Percentiles rank a stretch among this genome's conserved stretches.
Evolutionary conservation across 2,888 invertebrate genomes (phyloP).

Genomic region (Cyclophora punctaria): DNA sequence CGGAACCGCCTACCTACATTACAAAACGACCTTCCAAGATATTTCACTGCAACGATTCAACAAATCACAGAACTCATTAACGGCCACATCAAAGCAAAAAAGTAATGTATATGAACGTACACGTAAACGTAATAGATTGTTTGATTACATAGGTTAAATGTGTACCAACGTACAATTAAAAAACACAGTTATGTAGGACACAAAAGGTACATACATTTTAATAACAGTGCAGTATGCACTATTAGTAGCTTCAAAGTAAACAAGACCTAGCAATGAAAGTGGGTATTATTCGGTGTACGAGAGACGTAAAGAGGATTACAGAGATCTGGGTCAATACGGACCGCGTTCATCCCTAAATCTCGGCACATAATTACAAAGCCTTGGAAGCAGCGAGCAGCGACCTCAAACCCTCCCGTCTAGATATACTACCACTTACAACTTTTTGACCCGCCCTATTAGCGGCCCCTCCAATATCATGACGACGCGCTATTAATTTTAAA

Average conservation of each 20-base stretch:
- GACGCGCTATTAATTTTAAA: slow-evolving; percentile 18
- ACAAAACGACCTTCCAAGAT: slow-evolving; percentile 13
- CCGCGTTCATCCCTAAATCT: slow-evolving; percentile 47
- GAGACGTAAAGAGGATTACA: slow-evolving; percentile 26
- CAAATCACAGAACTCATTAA: not conserved
- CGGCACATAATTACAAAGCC: slow-evolving; percentile 45
- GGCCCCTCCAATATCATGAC: slow-evolving; percentile 19
- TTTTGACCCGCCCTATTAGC: slow-evolving; percentile 36
- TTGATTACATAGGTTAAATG: too few species aligned
- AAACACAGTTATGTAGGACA: too few species aligned
- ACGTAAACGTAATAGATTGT: too few species aligned
- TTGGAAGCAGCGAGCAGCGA: slow-evolving; percentile 29
- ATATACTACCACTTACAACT: slow-evolving; percentile 37
- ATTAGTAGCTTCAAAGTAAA: too few species aligned
- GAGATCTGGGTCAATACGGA: slow-evolving; percentile 49
- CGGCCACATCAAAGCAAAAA: too few species aligned
- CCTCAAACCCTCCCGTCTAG: slow-evolving; percentile 20
- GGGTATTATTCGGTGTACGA: slow-evolving; percentile 9
- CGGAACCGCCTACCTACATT: slow-evolving; percentile 17
- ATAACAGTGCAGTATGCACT: too few species aligned
- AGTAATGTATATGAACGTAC: too few species aligned
- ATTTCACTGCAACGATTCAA: slow-evolving; percentile 7
- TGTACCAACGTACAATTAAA: too few species aligned
- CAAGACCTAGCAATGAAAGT: slow-evolving; percentile 13
- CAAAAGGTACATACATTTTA: too few species aligned